Evolutionary conservation across 2,888 invertebrate genomes (phyloP), one percentile per base, ranked within the genome.

Genomic region (Caenorhabditis panamensis): DNA sequence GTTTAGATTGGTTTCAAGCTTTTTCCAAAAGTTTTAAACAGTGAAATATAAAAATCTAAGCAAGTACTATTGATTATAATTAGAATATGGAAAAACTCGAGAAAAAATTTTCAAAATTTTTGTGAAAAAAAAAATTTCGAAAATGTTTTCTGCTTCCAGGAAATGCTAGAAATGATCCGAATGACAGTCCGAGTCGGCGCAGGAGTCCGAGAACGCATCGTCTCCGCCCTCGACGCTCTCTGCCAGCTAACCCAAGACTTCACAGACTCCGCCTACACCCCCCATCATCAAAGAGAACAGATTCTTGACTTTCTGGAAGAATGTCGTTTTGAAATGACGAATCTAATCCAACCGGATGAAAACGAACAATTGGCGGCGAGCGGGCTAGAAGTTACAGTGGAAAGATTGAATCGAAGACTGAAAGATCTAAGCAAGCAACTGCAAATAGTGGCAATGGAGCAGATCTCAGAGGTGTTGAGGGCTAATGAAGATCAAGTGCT

Each of bases 221-320:
- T 95, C 28, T 93, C 94, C 86, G 95, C 96, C 79, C 93, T 98
- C 90, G 96, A 97, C 89, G 94, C 95, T 84, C 94, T 96, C 78
- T 94, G 96, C 82, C 98, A 99, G 92, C 94, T 96, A 91, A 96
- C 96, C 82, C 93, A 93, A 97, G 87, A 87, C 76, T 87, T 87
- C 75, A 87, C 87, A 66, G 98, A 99, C 93, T 98, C 97, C 85
- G 97, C 98, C 84, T 99, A 98, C 92, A 99, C 98, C 82, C 95
- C 95, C 87, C 97, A 98, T 92, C 96, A 96, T 91, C 96, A 97
- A 92, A 94, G 97, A 82, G 96, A 99, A 92, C 95, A 96, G 91
- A 97, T 99, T 91, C 93, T 99, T 80, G 94, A 96, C 90, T 92
- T 93, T 73, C 92, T 96, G 91, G 96, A 98, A 92, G 94, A 95